A percentile compares a stretch with the other conserved stretches of the same genome.
Conservation (phyloP, 2,113 vertebrate genomes). For the Symphodus melops region DNA sequence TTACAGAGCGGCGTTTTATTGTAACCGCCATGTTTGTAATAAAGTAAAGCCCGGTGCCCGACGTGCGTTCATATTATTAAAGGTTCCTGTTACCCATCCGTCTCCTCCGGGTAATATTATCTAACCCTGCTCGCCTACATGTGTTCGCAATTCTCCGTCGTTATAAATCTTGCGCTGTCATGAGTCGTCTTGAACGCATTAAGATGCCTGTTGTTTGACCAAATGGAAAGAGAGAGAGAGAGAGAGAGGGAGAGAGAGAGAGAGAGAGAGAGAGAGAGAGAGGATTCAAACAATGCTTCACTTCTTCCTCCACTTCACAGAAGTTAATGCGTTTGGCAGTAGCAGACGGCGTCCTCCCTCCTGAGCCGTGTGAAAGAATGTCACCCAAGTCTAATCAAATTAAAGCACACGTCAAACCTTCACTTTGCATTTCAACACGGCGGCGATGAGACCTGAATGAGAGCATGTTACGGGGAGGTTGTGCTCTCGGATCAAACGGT, state of each 20-base stretch:
- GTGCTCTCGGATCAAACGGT: conserved; percentile 68
- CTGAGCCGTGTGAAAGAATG: conserved; percentile 74
- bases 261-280: conserved; percentile 75
- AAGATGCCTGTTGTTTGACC: conserved; percentile 76
- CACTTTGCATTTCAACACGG: conserved; percentile 76
- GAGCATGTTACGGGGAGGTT: conserved; percentile 31
- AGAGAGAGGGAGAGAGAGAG: conserved; percentile 74
- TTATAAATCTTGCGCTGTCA: conserved; percentile 71
- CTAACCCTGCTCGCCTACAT: conserved; percentile 66
- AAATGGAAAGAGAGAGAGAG: conserved; percentile 72
- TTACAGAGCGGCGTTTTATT: conserved; percentile 31
- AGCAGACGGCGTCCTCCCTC: conserved; percentile 70
- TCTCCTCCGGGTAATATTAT: conserved; percentile 65
- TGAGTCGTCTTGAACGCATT: conserved; percentile 69
- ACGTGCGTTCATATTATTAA: conserved; percentile 45
- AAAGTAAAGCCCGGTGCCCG: conserved; percentile 18
- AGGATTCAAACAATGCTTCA: conserved; percentile 70
- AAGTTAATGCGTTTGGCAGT: conserved; percentile 74
- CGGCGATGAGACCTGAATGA: conserved; percentile 52
- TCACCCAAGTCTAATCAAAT: conserved; percentile 84
- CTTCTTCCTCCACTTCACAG: conserved; percentile 65
- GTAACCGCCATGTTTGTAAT: conserved; percentile 10
- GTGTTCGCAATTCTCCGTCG: conserved; percentile 65
- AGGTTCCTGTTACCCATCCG: conserved; percentile 61
- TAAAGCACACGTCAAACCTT: conserved; percentile 80